These are phyloP conservation scores for Alosa sapidissima DNA, from an alignment of 2,797 vertebrate species.

Conservation along the genomic window DNA sequence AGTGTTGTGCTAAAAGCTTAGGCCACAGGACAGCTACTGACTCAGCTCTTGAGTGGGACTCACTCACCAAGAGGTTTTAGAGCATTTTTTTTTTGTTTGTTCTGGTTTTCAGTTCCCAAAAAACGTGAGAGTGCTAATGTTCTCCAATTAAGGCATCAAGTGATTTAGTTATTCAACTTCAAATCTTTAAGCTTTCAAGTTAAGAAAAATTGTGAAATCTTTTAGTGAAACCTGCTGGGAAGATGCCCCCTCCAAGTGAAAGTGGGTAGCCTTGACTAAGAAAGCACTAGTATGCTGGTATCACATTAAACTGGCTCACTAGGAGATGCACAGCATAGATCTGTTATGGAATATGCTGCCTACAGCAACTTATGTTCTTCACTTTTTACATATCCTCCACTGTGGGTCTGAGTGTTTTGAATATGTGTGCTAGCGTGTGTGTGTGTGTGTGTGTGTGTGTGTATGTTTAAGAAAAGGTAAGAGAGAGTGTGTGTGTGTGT, in stretches of 20 bases:
- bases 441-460: background rate
- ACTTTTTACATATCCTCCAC: background rate
- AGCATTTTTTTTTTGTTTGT: background rate
- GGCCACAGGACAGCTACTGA: conserved; percentile 9
- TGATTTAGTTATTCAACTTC: background rate
- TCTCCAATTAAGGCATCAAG: conserved; percentile 15
- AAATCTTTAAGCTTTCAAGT: too few species aligned
- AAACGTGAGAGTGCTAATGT: background rate
- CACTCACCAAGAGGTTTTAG: conserved; percentile 5
- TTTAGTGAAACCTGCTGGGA: background rate
- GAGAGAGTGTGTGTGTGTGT: background rate
- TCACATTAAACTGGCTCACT: conserved; percentile 14
- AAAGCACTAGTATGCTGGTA: conserved; percentile 6
- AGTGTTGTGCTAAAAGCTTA: background rate
- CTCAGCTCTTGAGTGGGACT: conserved; percentile 9
- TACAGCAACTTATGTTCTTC: conserved; percentile 1
- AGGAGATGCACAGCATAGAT: background rate
- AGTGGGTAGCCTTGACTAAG: conserved; percentile 4
- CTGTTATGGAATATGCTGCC: background rate
- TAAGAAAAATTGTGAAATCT: background rate
- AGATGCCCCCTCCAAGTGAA: conserved; percentile 4
- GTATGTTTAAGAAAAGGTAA: background rate
- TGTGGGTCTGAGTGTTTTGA: background rate
- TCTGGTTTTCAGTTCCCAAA: background rate
- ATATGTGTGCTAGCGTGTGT: background rate